Evolutionary conservation across 2,113 vertebrate species (phyloP), one percentile per base, ranked within the genome.

Genomic region (Cyprinodon tularosa): DNA sequence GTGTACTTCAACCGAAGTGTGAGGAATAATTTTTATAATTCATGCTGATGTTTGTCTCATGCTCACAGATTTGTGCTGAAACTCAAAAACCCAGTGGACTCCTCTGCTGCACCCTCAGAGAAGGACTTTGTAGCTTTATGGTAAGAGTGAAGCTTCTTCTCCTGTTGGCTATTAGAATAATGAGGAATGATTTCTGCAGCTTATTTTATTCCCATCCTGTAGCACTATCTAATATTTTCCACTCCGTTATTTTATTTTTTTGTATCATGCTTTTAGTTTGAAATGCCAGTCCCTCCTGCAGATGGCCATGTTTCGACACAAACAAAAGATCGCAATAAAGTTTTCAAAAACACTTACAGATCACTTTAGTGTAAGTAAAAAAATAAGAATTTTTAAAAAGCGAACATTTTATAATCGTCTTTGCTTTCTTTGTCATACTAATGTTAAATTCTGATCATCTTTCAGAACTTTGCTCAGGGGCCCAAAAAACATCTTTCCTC

Each of bases 291-390:
- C 97, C 80, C 89, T 99, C 75, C 92, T 99, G 86, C 96, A 97
- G 83, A 97, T 99, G 97, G 93, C 95, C 7, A 96, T 97, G 96
- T 99, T 99, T 85, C 95, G 92, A 62, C 96, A 95, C 89, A 97
- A 96, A 86, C 95, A 95, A 62, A 97, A 97, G 84, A 92, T 88
- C 39, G 98, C 96, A 50, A 84, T 96, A 45, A 96, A 96, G 92
- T 97, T 97, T 92, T 97, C 96, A 62, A 96, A 96, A 77, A 96
- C 95, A 2, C 96, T 99, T 57, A 94, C 90, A 0, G 96, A 97
- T 63, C 96, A 98, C 90, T 99, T 99, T 92, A 95, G 92, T 91
- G 97, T 97, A 92, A 88, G 86, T 73, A 11, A 10, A 40, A 3
- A 15, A 29, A 29, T 1, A 29, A 29, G 1, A 29, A 29, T 29